phyloP scores from a whole-genome alignment of 2,797 vertebrate species.

The Parauchenoglanis punctatus region DNA sequence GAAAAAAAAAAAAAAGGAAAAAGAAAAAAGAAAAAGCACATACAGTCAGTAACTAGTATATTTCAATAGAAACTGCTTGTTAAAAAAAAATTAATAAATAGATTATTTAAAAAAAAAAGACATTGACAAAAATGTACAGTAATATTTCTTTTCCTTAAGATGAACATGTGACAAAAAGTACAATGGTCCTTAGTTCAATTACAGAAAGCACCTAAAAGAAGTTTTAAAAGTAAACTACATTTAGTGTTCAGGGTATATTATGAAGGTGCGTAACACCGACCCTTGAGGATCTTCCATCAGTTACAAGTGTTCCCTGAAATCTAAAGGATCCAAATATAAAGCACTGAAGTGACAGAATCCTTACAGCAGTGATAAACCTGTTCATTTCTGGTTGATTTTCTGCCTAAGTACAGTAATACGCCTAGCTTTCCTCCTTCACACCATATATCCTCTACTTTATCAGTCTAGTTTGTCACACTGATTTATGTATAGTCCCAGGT shows the following conservation, averaged over 20 bases:
- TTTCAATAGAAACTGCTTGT: background rate
- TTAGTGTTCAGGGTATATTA: background rate
- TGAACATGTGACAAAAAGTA: background rate
- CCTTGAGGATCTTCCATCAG: background rate
- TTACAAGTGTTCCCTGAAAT: background rate
- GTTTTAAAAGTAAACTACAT: background rate
- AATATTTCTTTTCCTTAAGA: background rate
- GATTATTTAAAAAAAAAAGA: background rate
- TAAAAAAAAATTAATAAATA: background rate
- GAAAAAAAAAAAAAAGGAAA: background rate
- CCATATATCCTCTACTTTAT: background rate
- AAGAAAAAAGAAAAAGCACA: background rate
- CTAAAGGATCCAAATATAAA: background rate
- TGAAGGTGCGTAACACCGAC: background rate
- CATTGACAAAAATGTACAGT: background rate
- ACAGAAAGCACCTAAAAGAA: background rate
- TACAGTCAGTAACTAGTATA: background rate
- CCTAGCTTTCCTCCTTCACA: background rate
- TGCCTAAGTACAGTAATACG: background rate
- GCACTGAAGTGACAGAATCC: background rate
- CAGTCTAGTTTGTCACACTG: background rate
- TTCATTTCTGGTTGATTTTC: background rate
- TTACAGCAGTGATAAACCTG: background rate
- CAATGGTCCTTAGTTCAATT: background rate
- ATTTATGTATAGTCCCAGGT: background rate